Base-by-base conservation (phyloP, 2,797 vertebrate species). In the Acipenser oxyrinchus region DNA sequence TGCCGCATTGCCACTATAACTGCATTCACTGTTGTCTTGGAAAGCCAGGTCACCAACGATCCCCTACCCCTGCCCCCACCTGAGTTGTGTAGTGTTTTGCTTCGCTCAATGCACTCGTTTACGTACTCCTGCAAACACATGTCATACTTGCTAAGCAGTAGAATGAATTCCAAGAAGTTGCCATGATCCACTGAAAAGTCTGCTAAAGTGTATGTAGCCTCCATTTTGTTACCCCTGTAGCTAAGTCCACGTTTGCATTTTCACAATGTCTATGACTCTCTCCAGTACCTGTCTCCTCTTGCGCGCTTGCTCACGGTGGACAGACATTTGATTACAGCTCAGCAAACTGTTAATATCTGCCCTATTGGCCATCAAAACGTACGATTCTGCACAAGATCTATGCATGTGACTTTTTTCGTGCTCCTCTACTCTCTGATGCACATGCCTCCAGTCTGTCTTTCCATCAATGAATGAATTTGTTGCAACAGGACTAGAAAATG, bases 101-200 rank as follows among this genome's bases (percentile, higher is more conserved):
- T n/a, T n/a, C n/a, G n/a, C n/a, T n/a, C n/a, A n/a, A n/a, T n/a
- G n/a, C n/a, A n/a, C n/a, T n/a, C n/a, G n/a, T n/a, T n/a, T n/a
- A n/a, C n/a, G n/a, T n/a, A n/a, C n/a, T n/a, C n/a, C n/a, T n/a
- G n/a, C n/a, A n/a, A n/a, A n/a, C n/a, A n/a, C n/a, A n/a, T n/a
- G n/a, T n/a, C n/a, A n/a, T n/a, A n/a, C n/a, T 79, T 67, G 53
- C 68, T 65, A 51, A 53, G 70, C 57, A 70, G 63, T 68, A 75
- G 75, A 51, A 73, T 48, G 6, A 76, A 52, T 52, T 75, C 66
- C 13, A 72, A 15, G 52, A 71, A 65, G 52, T 74, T 75, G 12
- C 67, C 70, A 73, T 75, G 68, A 69, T 76, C 48, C 12, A 76
- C 64, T 11, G 60, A 68, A 65, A 6, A 61, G 49, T 74, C 68